Evolutionary conservation across 35 echinoderm and acorn worm genomes (phyloP), one percentile per base, ranked within the genome.

Genomic region (Holothuria glaberrima): DNA sequence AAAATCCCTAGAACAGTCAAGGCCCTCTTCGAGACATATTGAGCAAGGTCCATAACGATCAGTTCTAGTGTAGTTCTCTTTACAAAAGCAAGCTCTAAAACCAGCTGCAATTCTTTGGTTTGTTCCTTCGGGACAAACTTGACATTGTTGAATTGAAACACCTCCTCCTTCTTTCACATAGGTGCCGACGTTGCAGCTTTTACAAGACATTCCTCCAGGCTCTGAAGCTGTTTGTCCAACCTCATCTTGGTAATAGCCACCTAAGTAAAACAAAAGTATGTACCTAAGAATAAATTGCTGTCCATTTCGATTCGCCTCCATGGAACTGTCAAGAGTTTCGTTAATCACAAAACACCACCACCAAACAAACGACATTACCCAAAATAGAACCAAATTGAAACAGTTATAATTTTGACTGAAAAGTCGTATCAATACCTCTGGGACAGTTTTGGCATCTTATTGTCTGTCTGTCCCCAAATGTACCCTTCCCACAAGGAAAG

Each of bases 71-170:
- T 64, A 90, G n/a, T 38, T 41, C 18, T 78, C 28, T 22, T 75
- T 30, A 64, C 88, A 90, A 41, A 72, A 18, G 56, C 88, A 90
- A 62, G 88, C 88, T 29, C 88, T 69, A 30, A 80, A 90, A 12
- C 50, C 74, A 63, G 88, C 88, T 7, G n/a, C 18, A 12, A 10
- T 31, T 5, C 7, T 90, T 80, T 90, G 70, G 29, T 79, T 61
- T 12, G 88, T 90, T 13, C 88, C 88, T 46, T 30, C 50, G 0
- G 88, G 88, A 90, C 88, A 90, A 22, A 90, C 88, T 12, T 77
- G 6, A 64, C 88, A 90, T 21, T 90, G n/a, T 30, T 45, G 4
- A n/a, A 19, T 12, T 50, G 72, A 32, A 22, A 9, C 38, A 35
- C 48, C 88, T 0, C 27, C 28, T 24, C 21, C 14, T 14, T 32